These are phyloP conservation scores for Rissa tridactyla DNA, from an alignment of 2,113 vertebrate species.

Conservation along the genomic window DNA sequence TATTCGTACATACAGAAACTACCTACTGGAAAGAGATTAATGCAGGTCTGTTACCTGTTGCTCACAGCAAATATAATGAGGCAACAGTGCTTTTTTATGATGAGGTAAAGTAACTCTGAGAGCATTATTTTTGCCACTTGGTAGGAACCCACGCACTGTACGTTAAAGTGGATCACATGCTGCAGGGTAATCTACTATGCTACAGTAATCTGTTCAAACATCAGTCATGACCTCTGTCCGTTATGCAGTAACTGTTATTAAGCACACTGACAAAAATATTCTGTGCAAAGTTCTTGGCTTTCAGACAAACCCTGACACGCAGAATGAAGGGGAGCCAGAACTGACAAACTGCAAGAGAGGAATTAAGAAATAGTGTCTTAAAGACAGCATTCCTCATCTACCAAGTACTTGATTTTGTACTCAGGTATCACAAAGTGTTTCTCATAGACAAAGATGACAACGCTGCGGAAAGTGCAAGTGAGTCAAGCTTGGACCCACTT, in stretches of 20 bases:
- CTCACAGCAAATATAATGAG: neutral
- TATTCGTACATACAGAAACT: neutral
- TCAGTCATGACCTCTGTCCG: neutral
- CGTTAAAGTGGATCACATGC: neutral
- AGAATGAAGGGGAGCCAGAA: neutral
- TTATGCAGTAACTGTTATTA: neutral
- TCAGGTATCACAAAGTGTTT: neutral
- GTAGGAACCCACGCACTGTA: neutral
- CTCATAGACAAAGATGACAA: neutral
- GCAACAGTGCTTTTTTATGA: neutral
- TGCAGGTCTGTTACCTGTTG: neutral
- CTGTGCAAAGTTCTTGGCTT: neutral
- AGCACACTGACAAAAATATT: neutral
- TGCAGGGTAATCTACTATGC: neutral
- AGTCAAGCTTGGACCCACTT: neutral
- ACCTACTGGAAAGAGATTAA: neutral
- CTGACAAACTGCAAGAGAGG: neutral
- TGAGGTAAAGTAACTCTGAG: neutral
- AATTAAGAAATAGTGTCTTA: neutral
- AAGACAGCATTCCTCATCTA: neutral
- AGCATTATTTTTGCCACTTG: neutral
- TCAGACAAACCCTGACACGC: neutral
- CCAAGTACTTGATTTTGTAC: neutral
- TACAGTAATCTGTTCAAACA: neutral
- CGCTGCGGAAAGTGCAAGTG: accelerated